These are phyloP conservation scores for Cavia aperea DNA, from an alignment of 2,113 vertebrate species.

Conservation along the genomic window DNA sequence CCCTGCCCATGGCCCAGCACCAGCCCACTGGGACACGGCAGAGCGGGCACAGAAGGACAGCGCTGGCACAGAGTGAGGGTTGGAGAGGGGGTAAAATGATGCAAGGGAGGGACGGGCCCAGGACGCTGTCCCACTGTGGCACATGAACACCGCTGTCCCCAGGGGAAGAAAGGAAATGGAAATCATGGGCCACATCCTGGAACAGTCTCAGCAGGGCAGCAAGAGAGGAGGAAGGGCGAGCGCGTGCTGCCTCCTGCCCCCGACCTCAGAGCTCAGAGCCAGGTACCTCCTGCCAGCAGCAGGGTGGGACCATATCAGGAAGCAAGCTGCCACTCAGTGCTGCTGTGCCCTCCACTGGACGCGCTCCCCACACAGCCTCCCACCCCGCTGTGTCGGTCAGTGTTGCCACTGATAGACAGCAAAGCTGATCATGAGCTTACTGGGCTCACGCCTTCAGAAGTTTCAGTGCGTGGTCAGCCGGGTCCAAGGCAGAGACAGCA, in stretches of 20 bases:
- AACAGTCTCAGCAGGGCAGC: not conserved
- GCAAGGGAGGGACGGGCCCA: not conserved
- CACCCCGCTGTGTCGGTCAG: fast-evolving
- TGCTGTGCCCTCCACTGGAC: too few relatives aligned
- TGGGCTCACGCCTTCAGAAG: not conserved
- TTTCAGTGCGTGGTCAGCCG: not conserved
- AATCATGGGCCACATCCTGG: not conserved
- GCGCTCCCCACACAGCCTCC: not conserved
- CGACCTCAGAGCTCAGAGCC: not conserved
- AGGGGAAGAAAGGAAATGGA: constrained; percentile 21
- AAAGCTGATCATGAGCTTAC: not conserved
- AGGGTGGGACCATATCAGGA: not conserved
- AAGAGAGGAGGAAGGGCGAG: not conserved
- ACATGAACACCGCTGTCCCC: not conserved
- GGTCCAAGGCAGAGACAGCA: not conserved
- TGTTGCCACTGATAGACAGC: not conserved
- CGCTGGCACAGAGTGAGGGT: not conserved
- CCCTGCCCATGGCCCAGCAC: not conserved
- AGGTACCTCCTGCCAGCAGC: not conserved
- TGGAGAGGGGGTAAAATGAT: not conserved
- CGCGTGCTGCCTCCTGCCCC: not conserved
- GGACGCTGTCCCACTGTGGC: not conserved
- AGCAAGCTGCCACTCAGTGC: not conserved
- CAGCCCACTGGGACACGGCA: not conserved
- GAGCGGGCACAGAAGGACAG: not conserved